Evolutionary conservation across 2,113 vertebrate species (phyloP).

Genomic region (Vulpes ferrilata): DNA sequence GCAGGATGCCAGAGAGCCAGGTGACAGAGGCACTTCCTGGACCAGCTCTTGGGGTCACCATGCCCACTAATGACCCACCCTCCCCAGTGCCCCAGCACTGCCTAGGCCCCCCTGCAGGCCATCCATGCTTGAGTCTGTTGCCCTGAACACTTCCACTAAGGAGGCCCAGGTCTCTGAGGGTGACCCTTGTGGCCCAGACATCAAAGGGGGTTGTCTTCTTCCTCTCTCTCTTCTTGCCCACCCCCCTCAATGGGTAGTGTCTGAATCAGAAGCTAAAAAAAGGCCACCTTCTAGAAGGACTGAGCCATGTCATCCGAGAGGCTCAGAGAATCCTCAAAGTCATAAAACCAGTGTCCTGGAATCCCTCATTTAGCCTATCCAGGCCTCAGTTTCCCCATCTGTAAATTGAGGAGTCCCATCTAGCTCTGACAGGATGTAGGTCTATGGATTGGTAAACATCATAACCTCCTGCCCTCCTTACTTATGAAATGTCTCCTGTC

Average conservation of each 20-base stretch:
- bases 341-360: not conserved
- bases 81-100: not conserved
- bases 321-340: not conserved
- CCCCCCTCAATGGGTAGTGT: not conserved
- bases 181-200: no score
- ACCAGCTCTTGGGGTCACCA: not conserved
- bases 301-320: not conserved
- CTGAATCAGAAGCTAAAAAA: not conserved
- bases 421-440: not conserved
- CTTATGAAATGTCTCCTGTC: not conserved
- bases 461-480: not conserved
- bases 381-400: not conserved
- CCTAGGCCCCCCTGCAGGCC: not conserved
- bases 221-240: not conserved
- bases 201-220: not conserved
- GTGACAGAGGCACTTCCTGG: not conserved
- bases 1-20: not conserved
- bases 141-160: rapidly evolving
- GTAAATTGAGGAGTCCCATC: not conserved
- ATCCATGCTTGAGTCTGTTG: rapidly evolving
- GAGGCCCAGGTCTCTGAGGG: not conserved
- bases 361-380: not conserved
- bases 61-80: not conserved
- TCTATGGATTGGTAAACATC: not conserved
- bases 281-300: not conserved